These are phyloP conservation scores for Dromius quadrimaculatus DNA, from an alignment of 2,888 invertebrate species.

Conservation along the genomic window DNA sequence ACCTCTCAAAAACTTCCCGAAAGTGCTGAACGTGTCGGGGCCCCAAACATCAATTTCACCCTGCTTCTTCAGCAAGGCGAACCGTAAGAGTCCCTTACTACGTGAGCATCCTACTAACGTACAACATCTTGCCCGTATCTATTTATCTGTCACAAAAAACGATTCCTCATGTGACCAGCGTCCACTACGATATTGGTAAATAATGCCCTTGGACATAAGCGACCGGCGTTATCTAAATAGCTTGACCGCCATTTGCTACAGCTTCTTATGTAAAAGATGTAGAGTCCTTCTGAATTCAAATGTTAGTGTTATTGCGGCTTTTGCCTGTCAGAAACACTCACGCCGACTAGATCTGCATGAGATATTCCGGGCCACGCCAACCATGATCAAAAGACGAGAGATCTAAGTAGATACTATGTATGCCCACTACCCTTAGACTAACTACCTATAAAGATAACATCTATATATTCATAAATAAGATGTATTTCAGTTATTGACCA, in stretches of 20 bases:
- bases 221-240: slow-evolving; percentile 62
- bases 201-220: slow-evolving; percentile 60
- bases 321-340: slow-evolving; percentile 64
- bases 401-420: slow-evolving; percentile 29
- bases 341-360: slow-evolving; percentile 58
- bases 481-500: too few species aligned
- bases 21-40: slow-evolving; percentile 55
- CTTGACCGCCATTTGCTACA: slow-evolving; percentile 63
- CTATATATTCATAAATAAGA: slow-evolving; percentile 11
- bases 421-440: slow-evolving; percentile 17
- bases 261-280: slow-evolving; percentile 57
- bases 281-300: slow-evolving; percentile 60
- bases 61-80: slow-evolving; percentile 1
- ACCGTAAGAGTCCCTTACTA: slow-evolving; percentile 22
- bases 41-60: slow-evolving; percentile 25
- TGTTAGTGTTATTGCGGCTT: slow-evolving; percentile 65
- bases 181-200: slow-evolving; percentile 58
- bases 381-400: neutral
- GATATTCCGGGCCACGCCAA: slow-evolving; percentile 29
- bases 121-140: slow-evolving; percentile 57
- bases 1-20: too few species aligned
- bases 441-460: slow-evolving; percentile 32
- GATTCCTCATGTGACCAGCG: slow-evolving; percentile 38
- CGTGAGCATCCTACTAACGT: slow-evolving; percentile 39
- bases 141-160: slow-evolving; percentile 63